A percentile compares a stretch with the other conserved stretches of the same genome.
Evolutionary conservation across 2,888 invertebrate genomes (phyloP).

Genomic region (Charanyca ferruginea): DNA sequence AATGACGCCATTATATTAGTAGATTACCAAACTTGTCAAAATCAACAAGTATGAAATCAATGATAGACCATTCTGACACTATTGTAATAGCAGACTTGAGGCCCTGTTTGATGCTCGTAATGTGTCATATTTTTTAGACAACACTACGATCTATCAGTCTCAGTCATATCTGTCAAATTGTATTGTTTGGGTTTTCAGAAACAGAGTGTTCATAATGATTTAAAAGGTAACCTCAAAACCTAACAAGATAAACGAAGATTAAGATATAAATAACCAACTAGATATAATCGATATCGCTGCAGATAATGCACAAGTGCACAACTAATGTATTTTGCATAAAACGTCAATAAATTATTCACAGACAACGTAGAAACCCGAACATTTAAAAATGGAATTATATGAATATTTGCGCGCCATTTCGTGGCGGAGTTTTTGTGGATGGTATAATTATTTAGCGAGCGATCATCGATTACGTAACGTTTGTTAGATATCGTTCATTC

Average conservation of each 20-base stretch:
- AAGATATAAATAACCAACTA: slow-evolving; percentile 17
- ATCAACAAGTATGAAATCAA: too few species aligned
- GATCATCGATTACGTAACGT: slow-evolving; percentile 64
- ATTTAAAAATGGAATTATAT: slow-evolving; percentile 50
- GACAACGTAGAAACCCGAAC: slow-evolving; percentile 41
- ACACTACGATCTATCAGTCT: too few species aligned
- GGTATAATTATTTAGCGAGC: slow-evolving; percentile 58
- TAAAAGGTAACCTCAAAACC: not conserved
- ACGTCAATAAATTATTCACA: slow-evolving; percentile 32
- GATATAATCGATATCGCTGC: slow-evolving; percentile 17
- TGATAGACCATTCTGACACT: too few species aligned
- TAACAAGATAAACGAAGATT: slow-evolving; percentile 10
- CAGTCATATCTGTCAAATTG: too few species aligned
- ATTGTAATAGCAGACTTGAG: too few species aligned
- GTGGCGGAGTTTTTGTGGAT: slow-evolving; percentile 54
- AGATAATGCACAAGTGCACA: slow-evolving; percentile 27
- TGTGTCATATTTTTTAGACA: not conserved
- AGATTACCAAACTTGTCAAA: too few species aligned
- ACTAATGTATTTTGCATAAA: slow-evolving; percentile 38
- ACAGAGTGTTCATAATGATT: too few species aligned
- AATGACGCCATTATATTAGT: too few species aligned
- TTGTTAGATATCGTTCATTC: slow-evolving; percentile 67
- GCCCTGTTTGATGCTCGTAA: not conserved
- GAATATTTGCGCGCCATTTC: slow-evolving; percentile 53
- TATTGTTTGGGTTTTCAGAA: too few species aligned